A percentile compares a stretch with the other conserved stretches of the same genome.
Evolutionary conservation across 2,797 vertebrate species (phyloP).

Genomic region (Enteromius treurensis): DNA sequence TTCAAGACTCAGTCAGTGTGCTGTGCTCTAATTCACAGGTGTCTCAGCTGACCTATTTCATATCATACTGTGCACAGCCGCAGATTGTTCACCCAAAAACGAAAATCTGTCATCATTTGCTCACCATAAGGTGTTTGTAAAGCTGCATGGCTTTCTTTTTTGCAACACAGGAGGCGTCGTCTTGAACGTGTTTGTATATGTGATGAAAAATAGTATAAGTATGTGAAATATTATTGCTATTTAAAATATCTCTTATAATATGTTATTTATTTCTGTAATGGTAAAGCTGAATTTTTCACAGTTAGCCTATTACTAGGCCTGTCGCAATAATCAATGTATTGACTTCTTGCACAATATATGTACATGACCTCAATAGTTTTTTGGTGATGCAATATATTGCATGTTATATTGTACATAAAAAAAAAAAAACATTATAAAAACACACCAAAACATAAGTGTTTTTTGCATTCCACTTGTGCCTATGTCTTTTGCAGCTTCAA

Average conservation of each 20-base stretch:
- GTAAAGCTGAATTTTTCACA: neutral
- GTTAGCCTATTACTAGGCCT: no score
- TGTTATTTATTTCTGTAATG: neutral
- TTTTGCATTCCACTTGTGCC: no score
- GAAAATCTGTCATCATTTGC: constrained; percentile 1
- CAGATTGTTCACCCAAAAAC: constrained; percentile 5
- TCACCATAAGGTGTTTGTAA: neutral
- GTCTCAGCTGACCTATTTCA: constrained; percentile 42
- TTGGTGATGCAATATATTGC: no score
- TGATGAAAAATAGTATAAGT: neutral
- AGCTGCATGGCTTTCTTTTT: neutral
- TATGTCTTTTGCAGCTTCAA: no score
- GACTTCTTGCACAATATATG: no score
- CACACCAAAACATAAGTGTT: no score
- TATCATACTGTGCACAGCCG: constrained; percentile 21
- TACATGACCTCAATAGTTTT: no score
- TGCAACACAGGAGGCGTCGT: neutral
- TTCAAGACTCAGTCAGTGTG: constrained; percentile 31
- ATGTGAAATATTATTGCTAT: neutral
- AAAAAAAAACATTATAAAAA: no score
- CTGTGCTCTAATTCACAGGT: constrained; percentile 45
- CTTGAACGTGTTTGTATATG: neutral
- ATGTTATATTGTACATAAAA: no score
- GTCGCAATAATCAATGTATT: no score
- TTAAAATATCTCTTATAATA: neutral